Percentiles rank a stretch among this genome's conserved stretches.
Evolutionary conservation across 2,888 invertebrate species (phyloP).

Genomic region (Formica aserva): DNA sequence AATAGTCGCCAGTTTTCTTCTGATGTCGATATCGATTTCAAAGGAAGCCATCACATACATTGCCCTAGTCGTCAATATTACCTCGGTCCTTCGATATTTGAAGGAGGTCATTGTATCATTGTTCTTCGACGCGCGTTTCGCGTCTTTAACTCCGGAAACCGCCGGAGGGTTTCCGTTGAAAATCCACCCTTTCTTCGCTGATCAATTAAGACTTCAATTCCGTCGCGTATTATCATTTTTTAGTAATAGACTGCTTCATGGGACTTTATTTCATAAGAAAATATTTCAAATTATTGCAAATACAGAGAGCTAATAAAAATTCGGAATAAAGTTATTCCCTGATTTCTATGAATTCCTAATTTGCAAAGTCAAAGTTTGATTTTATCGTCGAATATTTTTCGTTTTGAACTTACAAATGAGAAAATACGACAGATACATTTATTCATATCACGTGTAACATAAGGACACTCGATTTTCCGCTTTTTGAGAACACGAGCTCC

Average conservation of each 20-base stretch:
- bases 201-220: conserved; percentile 6
- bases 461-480: conserved; percentile 17
- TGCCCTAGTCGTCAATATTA: conserved; percentile 14
- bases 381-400: neutral
- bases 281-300: neutral
- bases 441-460: conserved; percentile 23
- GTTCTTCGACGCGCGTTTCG: neutral
- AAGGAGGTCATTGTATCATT: conserved; percentile 12
- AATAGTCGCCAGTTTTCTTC: conserved; percentile 14
- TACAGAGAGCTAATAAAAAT: neutral
- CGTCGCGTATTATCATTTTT: conserved; percentile 18
- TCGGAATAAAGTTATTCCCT: neutral
- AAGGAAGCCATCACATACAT: conserved; percentile 8
- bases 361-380: too few species aligned
- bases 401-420: neutral
- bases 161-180: neutral
- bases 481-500: neutral
- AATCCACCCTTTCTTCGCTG: neutral
- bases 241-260: neutral
- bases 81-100: neutral
- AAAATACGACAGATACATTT: neutral
- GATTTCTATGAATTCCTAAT: neutral
- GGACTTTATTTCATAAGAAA: neutral
- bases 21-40: conserved; percentile 20
- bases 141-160: neutral